Conservation (phyloP, 1,140 invertebrate species). For the Bombus sylvicola region DNA sequence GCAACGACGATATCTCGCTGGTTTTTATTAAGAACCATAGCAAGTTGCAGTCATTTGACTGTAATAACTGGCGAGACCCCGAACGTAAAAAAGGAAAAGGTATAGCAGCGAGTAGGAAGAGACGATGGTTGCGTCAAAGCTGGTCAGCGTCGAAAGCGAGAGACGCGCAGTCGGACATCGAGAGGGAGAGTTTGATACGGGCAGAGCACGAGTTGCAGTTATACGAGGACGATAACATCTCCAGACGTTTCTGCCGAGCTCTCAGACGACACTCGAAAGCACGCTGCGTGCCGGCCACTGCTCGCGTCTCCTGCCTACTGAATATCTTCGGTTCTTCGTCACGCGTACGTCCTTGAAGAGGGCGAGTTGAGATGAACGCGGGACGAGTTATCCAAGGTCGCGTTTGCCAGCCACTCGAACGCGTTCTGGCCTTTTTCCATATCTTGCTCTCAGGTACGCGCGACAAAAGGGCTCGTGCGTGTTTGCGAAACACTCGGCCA, state of each 20-base stretch:
- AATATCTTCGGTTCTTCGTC: slow-evolving; percentile 26
- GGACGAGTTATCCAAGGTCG: slow-evolving; percentile 53
- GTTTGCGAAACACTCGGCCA: too few relatives aligned
- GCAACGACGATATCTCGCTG: too few relatives aligned
- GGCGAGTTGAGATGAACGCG: slow-evolving; percentile 20
- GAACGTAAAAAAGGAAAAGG: background rate
- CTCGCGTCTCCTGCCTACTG: background rate
- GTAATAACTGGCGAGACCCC: background rate
- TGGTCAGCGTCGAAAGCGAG: background rate
- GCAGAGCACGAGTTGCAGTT: background rate
- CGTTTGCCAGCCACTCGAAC: slow-evolving; percentile 10
- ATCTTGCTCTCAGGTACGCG: background rate
- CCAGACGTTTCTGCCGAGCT: slow-evolving; percentile 68
- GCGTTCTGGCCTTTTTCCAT: background rate
- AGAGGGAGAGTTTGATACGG: slow-evolving; percentile 49
- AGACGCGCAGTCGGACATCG: background rate
- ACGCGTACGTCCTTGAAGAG: slow-evolving; percentile 54
- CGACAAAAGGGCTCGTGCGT: background rate
- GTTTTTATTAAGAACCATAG: too few relatives aligned
- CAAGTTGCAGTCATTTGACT: too few relatives aligned
- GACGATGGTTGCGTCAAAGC: background rate
- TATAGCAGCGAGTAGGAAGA: background rate
- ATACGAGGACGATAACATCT: slow-evolving; percentile 70
- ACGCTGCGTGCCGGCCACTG: too few relatives aligned
- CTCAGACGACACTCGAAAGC: slow-evolving; percentile 42